Evolutionary conservation across 2,797 vertebrate species (phyloP), one percentile per base, ranked within the genome.

Genomic region (Phrynocephalus forsythii): DNA sequence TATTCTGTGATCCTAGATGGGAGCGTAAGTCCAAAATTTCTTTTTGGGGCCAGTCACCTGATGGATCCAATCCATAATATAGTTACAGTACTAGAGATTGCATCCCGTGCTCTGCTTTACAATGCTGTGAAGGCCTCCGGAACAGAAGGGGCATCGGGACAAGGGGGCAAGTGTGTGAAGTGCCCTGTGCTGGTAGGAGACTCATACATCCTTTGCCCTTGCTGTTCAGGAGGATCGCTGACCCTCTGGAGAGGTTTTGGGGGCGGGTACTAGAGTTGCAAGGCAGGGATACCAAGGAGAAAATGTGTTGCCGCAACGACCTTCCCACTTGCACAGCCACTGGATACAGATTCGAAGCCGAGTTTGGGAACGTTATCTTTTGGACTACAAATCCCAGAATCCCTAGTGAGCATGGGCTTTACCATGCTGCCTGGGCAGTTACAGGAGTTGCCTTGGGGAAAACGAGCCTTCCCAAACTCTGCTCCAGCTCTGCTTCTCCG

Each of bases 401-500:
- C 60, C 60, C 15, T 20, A 63, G 52, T 56, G 52, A 56, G 60
- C 60, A 63, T 63, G 18, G 60, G 15, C 20, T 63, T 63, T 63
- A 5, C 18, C 18, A 18, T 63, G 60, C 13, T 63, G 15, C 20
- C 60, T 63, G 60, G 18, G 60, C 15, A 63, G 20, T 63, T 20
- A 20, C 60, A 63, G 13, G 18, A 63, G 60, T 3, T 63, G 15
- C 20, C 16, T 63, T 63, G 4, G 18, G 60, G 2, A 63, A 63
- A 63, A 63, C 0, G 60, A 63, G 20, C 60, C 20, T 1, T 15
- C 18, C 13, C 60, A 63, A 63, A 20, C 18, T 13, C 18, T 63
- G 7, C 81, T 26, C 44, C 82, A 78, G 79, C 71, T 83, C 83
- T 80, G n/a, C 78, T 81, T 22, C 18, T 66, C 44, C 67, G 9